Evolutionary conservation across 2,797 vertebrate genomes (phyloP).

Genomic region (Amniataba percoides): DNA sequence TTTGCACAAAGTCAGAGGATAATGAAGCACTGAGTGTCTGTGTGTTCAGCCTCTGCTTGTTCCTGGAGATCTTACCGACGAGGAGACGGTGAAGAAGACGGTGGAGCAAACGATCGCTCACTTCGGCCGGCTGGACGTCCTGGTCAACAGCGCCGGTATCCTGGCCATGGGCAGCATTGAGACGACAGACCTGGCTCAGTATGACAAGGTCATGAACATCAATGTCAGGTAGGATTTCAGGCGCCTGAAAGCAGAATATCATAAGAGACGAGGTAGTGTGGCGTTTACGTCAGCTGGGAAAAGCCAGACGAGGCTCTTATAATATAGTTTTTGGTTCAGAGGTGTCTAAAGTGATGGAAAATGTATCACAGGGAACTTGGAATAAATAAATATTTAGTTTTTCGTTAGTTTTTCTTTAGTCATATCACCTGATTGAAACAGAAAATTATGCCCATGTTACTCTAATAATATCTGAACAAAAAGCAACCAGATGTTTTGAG

Average conservation of each 20-base stretch:
- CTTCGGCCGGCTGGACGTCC: conserved; percentile 86
- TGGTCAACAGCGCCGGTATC: conserved; percentile 89
- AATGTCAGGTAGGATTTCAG: conserved; percentile 85
- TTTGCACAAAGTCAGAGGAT: neutral
- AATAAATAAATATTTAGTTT: neutral
- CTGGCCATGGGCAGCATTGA: conserved; percentile 87
- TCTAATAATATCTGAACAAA: neutral
- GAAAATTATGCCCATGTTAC: neutral
- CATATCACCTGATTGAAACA: neutral
- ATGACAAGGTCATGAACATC: conserved; percentile 87
- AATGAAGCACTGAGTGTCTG: neutral
- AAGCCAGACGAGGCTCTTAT: neutral
- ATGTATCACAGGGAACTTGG: neutral
- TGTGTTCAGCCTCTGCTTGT: conserved; percentile 84
- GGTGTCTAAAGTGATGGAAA: neutral
- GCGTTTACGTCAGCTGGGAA: neutral
- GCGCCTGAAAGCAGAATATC: neutral
- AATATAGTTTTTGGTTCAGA: neutral
- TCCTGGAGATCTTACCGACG: conserved; percentile 87
- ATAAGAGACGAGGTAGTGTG: neutral
- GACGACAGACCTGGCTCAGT: conserved; percentile 84
- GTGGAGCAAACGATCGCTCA: conserved; percentile 82
- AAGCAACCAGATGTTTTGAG: neutral
- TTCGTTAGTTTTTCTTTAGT: too few relatives aligned
- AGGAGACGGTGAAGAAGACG: conserved; percentile 80